Evolutionary conservation across 2,888 invertebrate genomes (phyloP), one percentile per base, ranked within the genome.

Genomic region (Gastrophysa polygoni): DNA sequence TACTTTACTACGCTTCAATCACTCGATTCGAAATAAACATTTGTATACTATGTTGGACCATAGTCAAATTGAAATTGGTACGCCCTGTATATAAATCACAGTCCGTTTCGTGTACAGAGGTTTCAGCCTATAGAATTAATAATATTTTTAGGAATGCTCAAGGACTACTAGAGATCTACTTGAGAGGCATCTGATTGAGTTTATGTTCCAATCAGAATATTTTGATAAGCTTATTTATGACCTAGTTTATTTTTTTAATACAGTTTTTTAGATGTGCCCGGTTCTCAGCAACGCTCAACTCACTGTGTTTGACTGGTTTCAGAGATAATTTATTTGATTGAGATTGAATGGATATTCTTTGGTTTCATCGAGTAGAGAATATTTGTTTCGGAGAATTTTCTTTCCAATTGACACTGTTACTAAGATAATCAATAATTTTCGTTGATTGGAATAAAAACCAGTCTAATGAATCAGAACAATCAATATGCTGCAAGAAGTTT

Each of bases 131-230:
- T 54, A 43, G 29, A 54, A 43, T n/a, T 43, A 14, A 38, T 14
- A 32, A 11, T 54, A 43, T 11, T 20, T 29, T 20, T 32, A 51
- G 18, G 20, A 21, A 52, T 21, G 54, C 54, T 54, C 54, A 54
- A 54, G 24, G 20, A 54, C 54, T 54, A 24, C 18, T 47, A 32
- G 18, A 8, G 20, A 32, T 32, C 28, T 51, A 43, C 20, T 20
- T 14, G 38, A 52, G n/a, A 21, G 54, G 54, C 54, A 54, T 54
- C 54, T 54, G 43, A 43, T 54, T 16, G 43, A 16, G 10, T 24
- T 21, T 24, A n/a, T 48, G 21, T 51, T 34, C 24, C 24, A 24
- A 24, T 52, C n/a, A 24, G 28, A 16, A 43, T 24, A 43, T 21
- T 20, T 21, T 20, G 14, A 43, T 43, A 43, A 49, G 16, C 49